Base-by-base conservation (phyloP, 1,140 invertebrate genomes). In the Gonatopus flavifemur region DNA sequence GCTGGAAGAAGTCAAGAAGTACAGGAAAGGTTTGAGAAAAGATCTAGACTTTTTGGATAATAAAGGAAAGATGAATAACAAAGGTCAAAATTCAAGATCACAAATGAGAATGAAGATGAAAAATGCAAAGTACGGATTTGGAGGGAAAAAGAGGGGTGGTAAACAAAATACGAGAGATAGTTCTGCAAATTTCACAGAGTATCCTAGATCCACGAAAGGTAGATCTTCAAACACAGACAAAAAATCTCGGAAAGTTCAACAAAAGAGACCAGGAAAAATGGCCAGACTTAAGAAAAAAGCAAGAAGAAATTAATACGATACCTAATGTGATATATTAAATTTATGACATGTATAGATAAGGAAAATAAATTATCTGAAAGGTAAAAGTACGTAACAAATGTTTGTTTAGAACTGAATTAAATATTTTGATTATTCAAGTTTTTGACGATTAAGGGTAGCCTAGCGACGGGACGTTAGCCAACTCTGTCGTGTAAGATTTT, bases 91-190 rank as follows among this genome's bases (percentile, higher is more conserved):
- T 40, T 8, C 10, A 3, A 84, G 82, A 65, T 64, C 72, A 0
- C 62, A 77, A 1, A 81, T 81, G 12, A 89, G 83, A 62, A 75
- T 85, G 30, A 83, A 86, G 31, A 77, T 80, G 55, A 94, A 94
- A 70, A 87, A 96, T 75, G 81, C 85, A 37, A 96, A 93, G 67
- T 98, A 88, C 80, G 96, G 96, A 1, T 97, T 91, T 81, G 96
- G 96, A 30, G 96, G 96, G 2, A 94, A 96, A 65, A 98, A 98
- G 78, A 88, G 88, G 56, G 88, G 93, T 2, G 81, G 80, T 0
- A 99, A 99, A 75, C 77, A 83, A 30, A 99, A 99, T 64, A 94
- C 91, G 1, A 88, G 84, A 59, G 84, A 90, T 0, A 94, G 91
- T 37, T 79, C 87, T 1, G 82, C 81, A 15, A 82, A 86, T 64